phyloP scores from a whole-genome alignment of 1,140 invertebrate genomes.

The Bicyclus anynana region DNA sequence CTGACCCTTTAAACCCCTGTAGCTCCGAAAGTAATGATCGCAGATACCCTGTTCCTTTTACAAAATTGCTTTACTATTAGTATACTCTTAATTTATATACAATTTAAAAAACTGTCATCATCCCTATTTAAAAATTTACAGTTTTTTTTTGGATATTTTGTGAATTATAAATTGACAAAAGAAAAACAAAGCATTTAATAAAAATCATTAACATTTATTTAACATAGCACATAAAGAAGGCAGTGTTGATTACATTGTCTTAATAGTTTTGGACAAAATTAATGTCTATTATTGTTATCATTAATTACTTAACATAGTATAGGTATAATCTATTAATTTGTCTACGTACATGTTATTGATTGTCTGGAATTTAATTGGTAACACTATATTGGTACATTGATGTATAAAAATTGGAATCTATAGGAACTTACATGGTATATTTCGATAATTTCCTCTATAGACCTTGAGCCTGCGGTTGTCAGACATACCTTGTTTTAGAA shows the following conservation, averaged over 20 bases:
- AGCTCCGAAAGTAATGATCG: too few relatives aligned
- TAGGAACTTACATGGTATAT: slow-evolving; percentile 28
- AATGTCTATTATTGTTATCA: slow-evolving; percentile 8
- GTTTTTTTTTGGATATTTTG: too few relatives aligned
- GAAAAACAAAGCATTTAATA: slow-evolving; percentile 10
- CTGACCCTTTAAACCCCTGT: too few relatives aligned
- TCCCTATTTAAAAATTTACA: too few relatives aligned
- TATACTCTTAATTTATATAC: too few relatives aligned
- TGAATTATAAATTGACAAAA: background rate
- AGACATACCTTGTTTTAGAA: too few relatives aligned
- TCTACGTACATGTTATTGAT: slow-evolving; percentile 12
- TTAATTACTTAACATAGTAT: slow-evolving; percentile 5
- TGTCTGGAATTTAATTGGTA: background rate
- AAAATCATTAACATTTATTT: slow-evolving; percentile 30
- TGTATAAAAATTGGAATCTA: slow-evolving; percentile 10
- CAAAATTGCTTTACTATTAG: too few relatives aligned
- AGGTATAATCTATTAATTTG: slow-evolving; percentile 11
- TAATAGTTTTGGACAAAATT: slow-evolving; percentile 16
- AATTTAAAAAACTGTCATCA: too few relatives aligned
- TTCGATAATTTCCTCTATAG: slow-evolving; percentile 17
- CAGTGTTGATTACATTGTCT: slow-evolving; percentile 29
- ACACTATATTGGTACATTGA: background rate
- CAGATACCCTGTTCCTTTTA: too few relatives aligned
- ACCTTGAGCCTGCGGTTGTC: too few relatives aligned
- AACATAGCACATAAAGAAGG: slow-evolving; percentile 33